Percentiles rank a stretch among this genome's conserved stretches.
Conservation (phyloP, 2,797 vertebrate genomes). For the Cephalopachus bancanus region DNA sequence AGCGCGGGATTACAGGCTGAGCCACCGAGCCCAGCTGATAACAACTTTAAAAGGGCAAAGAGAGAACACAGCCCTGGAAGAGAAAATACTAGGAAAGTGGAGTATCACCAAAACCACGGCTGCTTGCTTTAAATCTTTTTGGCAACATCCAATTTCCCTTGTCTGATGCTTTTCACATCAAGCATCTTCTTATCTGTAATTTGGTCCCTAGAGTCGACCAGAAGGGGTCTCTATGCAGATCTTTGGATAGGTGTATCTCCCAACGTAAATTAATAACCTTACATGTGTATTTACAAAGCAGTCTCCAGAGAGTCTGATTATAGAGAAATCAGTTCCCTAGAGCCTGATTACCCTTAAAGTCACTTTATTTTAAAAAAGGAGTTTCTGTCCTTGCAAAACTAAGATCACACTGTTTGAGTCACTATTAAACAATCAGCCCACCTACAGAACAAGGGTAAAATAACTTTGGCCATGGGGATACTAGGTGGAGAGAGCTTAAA, state of each 20-base stretch:
- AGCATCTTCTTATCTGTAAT: slow-evolving; percentile 60
- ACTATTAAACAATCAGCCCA: neutral
- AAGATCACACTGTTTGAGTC: slow-evolving; percentile 39
- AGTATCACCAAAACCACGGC: slow-evolving; percentile 29
- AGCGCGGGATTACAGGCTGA: too few relatives aligned
- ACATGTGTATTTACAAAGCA: slow-evolving; percentile 67
- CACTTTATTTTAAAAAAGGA: neutral
- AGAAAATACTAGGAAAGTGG: slow-evolving; percentile 5
- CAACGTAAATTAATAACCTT: slow-evolving; percentile 78
- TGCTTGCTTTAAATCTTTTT: slow-evolving; percentile 11
- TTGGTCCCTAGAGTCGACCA: slow-evolving; percentile 62
- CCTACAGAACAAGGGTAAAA: slow-evolving; percentile 47
- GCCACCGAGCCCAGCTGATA: too few relatives aligned
- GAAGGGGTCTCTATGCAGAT: slow-evolving; percentile 38
- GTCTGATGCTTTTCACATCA: slow-evolving; percentile 40
- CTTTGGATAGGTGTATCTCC: slow-evolving; percentile 51
- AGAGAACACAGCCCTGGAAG: neutral
- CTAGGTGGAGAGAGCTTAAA: slow-evolving; percentile 50
- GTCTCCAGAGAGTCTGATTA: slow-evolving; percentile 69
- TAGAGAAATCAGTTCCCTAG: slow-evolving; percentile 58
- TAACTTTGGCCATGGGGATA: neutral
- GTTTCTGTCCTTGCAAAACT: slow-evolving; percentile 56
- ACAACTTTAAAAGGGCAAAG: slow-evolving; percentile 19
- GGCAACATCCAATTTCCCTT: slow-evolving; percentile 40
- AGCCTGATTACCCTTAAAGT: slow-evolving; percentile 66